Conservation (phyloP, 2,888 invertebrate species). For the Neria commutata region DNA sequence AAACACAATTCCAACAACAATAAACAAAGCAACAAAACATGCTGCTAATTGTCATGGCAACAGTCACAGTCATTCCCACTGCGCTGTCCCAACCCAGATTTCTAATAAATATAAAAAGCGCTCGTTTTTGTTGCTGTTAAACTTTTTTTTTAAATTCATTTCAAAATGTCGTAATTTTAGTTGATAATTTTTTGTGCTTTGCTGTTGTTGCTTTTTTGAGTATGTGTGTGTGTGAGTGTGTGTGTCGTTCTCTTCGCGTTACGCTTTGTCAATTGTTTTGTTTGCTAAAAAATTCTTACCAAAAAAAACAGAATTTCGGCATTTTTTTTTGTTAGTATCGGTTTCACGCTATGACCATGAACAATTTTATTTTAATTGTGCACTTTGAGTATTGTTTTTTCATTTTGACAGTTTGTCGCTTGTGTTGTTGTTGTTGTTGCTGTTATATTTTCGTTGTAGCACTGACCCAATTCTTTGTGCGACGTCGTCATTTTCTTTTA, state of each 20-base stretch:
- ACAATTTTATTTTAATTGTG: constrained; percentile 41
- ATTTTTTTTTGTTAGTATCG: constrained; percentile 30
- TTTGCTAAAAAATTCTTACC: too few relatives aligned
- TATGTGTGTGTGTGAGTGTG: constrained; percentile 24
- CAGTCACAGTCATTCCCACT: too few relatives aligned
- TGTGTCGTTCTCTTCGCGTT: constrained; percentile 9
- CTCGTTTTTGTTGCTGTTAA: too few relatives aligned
- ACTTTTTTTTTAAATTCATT: too few relatives aligned
- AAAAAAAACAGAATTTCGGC: too few relatives aligned
- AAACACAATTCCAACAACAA: too few relatives aligned
- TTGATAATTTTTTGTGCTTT: constrained; percentile 6
- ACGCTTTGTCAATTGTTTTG: constrained; percentile 19
- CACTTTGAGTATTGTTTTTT: constrained; percentile 19
- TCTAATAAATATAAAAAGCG: too few relatives aligned
- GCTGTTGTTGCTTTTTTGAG: constrained; percentile 28
- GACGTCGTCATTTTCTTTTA: constrained; percentile 29
- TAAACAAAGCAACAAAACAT: too few relatives aligned
- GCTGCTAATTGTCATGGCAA: too few relatives aligned
- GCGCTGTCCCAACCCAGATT: too few relatives aligned
- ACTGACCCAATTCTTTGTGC: constrained; percentile 47
- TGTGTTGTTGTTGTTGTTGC: too few relatives aligned
- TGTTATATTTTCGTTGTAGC: constrained; percentile 45
- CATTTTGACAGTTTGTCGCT: background rate
- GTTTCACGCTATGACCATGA: constrained; percentile 43
- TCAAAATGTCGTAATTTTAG: too few relatives aligned